Percentiles rank a stretch among this genome's conserved stretches.
phyloP scores from a whole-genome alignment of 2,113 vertebrate species.

The Phalacrocorax carbo region DNA sequence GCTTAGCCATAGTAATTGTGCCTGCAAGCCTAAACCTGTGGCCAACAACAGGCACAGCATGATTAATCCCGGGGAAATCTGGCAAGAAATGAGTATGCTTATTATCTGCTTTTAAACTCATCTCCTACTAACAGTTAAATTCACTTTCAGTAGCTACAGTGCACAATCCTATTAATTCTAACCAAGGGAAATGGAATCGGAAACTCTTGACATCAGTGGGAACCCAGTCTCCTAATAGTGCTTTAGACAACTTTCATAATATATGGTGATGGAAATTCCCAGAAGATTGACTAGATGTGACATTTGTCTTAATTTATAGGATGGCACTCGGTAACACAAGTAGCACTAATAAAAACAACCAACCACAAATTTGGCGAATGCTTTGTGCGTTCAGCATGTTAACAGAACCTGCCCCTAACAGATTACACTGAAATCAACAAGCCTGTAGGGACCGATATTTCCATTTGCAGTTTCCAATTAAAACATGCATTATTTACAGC shows the following conservation, averaged over 20 bases:
- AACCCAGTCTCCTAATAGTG: background rate
- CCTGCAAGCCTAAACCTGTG: background rate
- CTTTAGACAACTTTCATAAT: background rate
- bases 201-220: background rate
- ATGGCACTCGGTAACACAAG: background rate
- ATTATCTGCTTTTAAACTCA: background rate
- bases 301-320: background rate
- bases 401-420: background rate
- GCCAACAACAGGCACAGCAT: background rate
- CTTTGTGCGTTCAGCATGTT: background rate
- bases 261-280: background rate
- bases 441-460: background rate
- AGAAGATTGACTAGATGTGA: background rate
- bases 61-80: background rate
- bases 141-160: background rate
- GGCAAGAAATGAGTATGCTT: background rate
- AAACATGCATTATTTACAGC: constrained; percentile 49
- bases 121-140: background rate
- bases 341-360: background rate
- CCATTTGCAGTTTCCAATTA: constrained; percentile 18
- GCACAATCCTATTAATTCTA: background rate
- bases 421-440: background rate
- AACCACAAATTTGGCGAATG: background rate
- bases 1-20: background rate
- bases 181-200: background rate